Conservation (phyloP, 2,797 vertebrate genomes). For the Leptoclinus maculatus region DNA sequence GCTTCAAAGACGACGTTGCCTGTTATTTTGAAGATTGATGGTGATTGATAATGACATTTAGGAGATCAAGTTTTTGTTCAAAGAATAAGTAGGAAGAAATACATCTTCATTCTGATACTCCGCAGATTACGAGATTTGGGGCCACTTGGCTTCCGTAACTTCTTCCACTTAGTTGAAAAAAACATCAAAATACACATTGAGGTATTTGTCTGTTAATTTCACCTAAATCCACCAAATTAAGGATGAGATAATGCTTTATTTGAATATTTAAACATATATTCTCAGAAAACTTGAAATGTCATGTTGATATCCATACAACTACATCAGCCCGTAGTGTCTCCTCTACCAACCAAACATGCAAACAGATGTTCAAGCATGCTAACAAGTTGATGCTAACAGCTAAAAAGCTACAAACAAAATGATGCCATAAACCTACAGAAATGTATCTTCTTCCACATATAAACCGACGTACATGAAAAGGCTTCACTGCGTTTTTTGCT, state of each 20-base stretch:
- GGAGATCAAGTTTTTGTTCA: not conserved
- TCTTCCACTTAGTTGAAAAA: too few relatives aligned
- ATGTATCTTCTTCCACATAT: not conserved
- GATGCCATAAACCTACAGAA: not conserved
- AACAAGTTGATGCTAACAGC: not conserved
- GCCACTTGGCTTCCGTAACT: too few relatives aligned
- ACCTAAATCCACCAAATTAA: too few relatives aligned
- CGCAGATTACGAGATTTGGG: too few relatives aligned
- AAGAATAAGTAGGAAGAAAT: not conserved
- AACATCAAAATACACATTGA: too few relatives aligned
- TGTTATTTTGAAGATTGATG: not conserved
- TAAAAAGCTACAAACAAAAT: not conserved
- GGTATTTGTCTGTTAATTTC: too few relatives aligned
- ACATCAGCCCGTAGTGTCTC: not conserved
- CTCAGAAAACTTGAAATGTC: not conserved
- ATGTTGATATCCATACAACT: not conserved
- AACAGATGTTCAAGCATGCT: not conserved
- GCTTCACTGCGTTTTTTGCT: not conserved
- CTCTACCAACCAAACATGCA: not conserved
- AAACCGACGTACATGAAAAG: not conserved
- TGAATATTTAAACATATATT: too few relatives aligned
- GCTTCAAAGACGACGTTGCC: not conserved
- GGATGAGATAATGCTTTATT: too few relatives aligned
- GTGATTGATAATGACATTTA: not conserved
- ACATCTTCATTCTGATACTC: too few relatives aligned